Percentiles rank a stretch among this genome's conserved stretches.
phyloP scores from a whole-genome alignment of 92 coral and sea anemone species.

The Bergia puertoricense region DNA sequence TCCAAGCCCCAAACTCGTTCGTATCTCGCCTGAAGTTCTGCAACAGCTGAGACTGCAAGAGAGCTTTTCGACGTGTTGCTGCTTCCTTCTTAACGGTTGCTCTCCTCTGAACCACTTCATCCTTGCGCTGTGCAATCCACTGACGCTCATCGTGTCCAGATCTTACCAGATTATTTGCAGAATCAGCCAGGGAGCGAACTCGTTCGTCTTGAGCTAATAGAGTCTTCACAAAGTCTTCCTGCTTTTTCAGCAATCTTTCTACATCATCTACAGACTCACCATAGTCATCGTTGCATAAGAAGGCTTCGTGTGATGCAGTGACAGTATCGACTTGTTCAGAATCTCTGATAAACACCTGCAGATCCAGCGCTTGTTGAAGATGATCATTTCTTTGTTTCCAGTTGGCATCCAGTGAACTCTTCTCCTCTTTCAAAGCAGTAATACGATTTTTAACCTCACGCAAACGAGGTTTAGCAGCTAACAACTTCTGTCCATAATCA shows the following conservation, averaged over 20 bases:
- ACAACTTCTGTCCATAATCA: constrained; percentile 79
- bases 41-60: constrained; percentile 72
- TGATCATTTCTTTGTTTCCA: constrained; percentile 82
- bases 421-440: constrained; percentile 70
- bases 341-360: constrained; percentile 90
- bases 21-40: constrained; percentile 87
- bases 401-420: constrained; percentile 66
- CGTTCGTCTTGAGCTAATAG: constrained; percentile 90
- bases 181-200: constrained; percentile 65
- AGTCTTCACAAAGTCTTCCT: constrained; percentile 89
- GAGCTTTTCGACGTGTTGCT: constrained; percentile 55
- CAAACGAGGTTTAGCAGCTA: constrained; percentile 74
- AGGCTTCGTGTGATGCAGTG: constrained; percentile 90
- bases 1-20: constrained; percentile 94
- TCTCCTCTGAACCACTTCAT: constrained; percentile 79
- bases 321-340: constrained; percentile 87
- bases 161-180: constrained; percentile 67
- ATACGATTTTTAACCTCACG: constrained; percentile 76
- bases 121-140: constrained; percentile 82
- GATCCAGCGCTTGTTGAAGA: constrained; percentile 80
- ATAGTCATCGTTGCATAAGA: constrained; percentile 79
- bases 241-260: constrained; percentile 81
- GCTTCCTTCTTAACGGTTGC: constrained; percentile 77
- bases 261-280: constrained; percentile 96
- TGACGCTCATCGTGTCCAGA: constrained; percentile 77